These are phyloP conservation scores for Syngnathus rostellatus DNA, from an alignment of 2,797 vertebrate species.

Conservation along the genomic window DNA sequence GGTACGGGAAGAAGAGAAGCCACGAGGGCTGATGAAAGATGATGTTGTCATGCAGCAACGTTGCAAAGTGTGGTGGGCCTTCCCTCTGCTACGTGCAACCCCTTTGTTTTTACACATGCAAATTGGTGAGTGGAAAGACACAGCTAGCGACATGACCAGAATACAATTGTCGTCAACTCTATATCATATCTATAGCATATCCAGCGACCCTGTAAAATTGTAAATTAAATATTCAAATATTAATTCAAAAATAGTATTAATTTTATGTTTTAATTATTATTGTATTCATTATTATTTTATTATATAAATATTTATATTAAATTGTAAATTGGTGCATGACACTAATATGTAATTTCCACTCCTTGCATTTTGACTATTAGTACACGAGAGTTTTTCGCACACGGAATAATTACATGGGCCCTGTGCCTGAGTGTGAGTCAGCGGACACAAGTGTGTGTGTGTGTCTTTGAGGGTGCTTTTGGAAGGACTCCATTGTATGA, in stretches of 20 bases:
- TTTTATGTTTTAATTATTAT: too few species aligned
- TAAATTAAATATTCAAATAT: too few species aligned
- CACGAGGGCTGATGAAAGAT: conserved; percentile 36
- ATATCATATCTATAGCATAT: too few species aligned
- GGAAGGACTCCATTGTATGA: conserved; percentile 55
- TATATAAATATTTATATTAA: too few species aligned
- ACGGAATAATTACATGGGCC: conserved; percentile 57
- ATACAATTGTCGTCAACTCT: too few species aligned
- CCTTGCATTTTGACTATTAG: not conserved
- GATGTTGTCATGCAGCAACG: conserved; percentile 37
- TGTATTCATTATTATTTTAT: too few species aligned
- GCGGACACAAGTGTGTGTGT: not conserved
- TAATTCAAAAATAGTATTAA: too few species aligned
- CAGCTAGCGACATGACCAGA: too few species aligned
- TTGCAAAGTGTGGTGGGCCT: conserved; percentile 30
- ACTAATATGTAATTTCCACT: too few species aligned
- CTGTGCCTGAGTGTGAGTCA: conserved; percentile 39
- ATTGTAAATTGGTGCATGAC: too few species aligned
- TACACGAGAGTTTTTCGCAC: conserved; percentile 49
- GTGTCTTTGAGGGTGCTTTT: conserved; percentile 40
- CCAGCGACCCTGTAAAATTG: too few species aligned
- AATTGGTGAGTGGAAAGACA: not conserved
- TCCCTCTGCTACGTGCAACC: conserved; percentile 5
- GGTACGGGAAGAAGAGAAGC: conserved; percentile 22
- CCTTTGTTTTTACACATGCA: conserved; percentile 18